These are phyloP conservation scores for Sminthurides aquaticus DNA, from an alignment of 2,888 invertebrate genomes.

Conservation along the genomic window DNA sequence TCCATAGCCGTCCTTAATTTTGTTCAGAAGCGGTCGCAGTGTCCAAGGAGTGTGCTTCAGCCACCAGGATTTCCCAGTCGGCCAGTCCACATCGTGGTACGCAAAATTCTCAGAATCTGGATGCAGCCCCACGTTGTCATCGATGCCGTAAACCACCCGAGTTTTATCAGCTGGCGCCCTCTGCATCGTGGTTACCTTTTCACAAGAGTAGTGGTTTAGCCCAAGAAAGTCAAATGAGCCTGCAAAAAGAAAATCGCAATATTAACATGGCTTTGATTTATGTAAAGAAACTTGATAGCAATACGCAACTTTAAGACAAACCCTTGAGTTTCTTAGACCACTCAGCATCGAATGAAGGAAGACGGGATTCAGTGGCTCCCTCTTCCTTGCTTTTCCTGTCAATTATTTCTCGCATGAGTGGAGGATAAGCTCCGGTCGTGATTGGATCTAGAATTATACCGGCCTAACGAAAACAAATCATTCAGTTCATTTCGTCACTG, in stretches of 20 bases:
- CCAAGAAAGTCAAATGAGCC: slow-evolving; percentile 43
- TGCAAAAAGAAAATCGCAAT: no score
- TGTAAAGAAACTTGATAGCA: no score
- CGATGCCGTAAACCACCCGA: slow-evolving; percentile 6
- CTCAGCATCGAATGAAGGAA: slow-evolving; percentile 34
- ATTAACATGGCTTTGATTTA: no score
- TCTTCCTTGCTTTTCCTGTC: slow-evolving; percentile 45
- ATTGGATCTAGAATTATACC: slow-evolving; percentile 36
- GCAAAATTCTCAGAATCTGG: slow-evolving; percentile 23
- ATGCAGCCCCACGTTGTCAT: slow-evolving; percentile 10
- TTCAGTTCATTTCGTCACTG: no score
- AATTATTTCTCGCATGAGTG: slow-evolving; percentile 45
- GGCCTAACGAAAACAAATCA: slow-evolving; percentile 26
- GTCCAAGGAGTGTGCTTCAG: slow-evolving; percentile 25
- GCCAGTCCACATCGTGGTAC: slow-evolving; percentile 13
- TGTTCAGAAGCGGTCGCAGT: slow-evolving; percentile 31
- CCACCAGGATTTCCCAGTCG: slow-evolving; percentile 17
- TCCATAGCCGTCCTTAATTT: slow-evolving; percentile 32
- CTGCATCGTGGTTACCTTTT: slow-evolving; percentile 21
- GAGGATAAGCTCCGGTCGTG: slow-evolving; percentile 45
- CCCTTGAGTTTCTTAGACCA: slow-evolving; percentile 39
- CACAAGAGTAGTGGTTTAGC: slow-evolving; percentile 41
- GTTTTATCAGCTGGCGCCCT: neutral
- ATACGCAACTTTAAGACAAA: no score
- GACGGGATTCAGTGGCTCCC: slow-evolving; percentile 42